A percentile compares a stretch with the other conserved stretches of the same genome.
phyloP scores from a whole-genome alignment of 2,888 invertebrate genomes.

The Thyatira batis region DNA sequence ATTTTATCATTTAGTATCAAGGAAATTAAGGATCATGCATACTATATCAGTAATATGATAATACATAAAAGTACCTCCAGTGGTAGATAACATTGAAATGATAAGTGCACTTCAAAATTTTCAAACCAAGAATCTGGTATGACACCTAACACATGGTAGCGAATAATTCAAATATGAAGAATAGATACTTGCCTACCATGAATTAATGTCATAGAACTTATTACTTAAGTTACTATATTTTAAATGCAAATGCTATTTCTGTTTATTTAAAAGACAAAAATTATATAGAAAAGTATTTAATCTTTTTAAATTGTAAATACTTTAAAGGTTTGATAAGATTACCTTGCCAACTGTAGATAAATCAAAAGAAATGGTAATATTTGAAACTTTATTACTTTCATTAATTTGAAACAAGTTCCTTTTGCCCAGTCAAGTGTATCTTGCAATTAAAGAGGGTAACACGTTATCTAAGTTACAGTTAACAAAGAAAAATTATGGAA shows the following conservation, averaged over 20 bases:
- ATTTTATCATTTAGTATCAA: neutral
- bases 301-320: no score
- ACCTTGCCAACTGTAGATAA: neutral
- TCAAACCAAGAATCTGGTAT: neutral
- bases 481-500: slow-evolving; percentile 22
- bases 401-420: neutral
- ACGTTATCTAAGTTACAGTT: slow-evolving; percentile 7
- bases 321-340: no score
- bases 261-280: no score
- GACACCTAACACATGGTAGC: no score
- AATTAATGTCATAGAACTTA: no score
- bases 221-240: no score
- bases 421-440: neutral
- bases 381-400: neutral
- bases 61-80: neutral
- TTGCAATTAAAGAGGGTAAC: neutral
- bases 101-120: neutral
- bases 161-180: no score
- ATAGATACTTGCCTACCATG: no score
- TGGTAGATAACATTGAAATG: neutral
- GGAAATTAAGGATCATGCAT: neutral
- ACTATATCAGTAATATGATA: neutral
- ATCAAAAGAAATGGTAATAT: neutral
- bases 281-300: no score
- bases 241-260: no score